Evolutionary conservation across 2,113 vertebrate genomes (phyloP).

Genomic region (Anser cygnoides): DNA sequence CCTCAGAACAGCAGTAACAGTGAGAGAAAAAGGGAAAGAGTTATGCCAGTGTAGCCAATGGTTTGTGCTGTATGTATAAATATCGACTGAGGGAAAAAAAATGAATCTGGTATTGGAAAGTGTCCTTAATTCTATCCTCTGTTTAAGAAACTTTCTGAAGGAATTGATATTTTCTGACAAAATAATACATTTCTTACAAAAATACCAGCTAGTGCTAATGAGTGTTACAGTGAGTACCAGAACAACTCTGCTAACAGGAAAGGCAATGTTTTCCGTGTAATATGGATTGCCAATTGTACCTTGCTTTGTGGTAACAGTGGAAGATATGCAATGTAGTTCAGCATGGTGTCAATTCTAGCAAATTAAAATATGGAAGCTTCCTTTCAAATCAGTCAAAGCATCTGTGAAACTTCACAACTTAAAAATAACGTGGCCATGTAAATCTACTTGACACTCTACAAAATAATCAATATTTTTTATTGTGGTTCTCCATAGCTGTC

Average conservation of each 20-base stretch:
- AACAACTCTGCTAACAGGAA: neutral
- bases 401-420: neutral
- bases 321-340: neutral
- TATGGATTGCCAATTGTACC: neutral
- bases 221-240: neutral
- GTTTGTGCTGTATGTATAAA: neutral
- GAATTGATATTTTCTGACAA: neutral
- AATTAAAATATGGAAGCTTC: neutral
- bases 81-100: neutral
- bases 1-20: neutral
- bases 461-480: neutral
- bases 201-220: neutral
- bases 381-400: neutral
- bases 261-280: neutral
- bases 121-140: neutral
- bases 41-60: neutral
- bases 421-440: neutral
- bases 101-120: neutral
- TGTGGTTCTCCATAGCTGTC: neutral
- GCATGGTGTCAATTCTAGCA: neutral
- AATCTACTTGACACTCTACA: neutral
- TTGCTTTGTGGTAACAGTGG: neutral
- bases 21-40: neutral
- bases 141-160: neutral
- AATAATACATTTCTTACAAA: neutral